Evolutionary conservation across 2,888 invertebrate species (phyloP).

Genomic region (Tetrapedia diversipes): DNA sequence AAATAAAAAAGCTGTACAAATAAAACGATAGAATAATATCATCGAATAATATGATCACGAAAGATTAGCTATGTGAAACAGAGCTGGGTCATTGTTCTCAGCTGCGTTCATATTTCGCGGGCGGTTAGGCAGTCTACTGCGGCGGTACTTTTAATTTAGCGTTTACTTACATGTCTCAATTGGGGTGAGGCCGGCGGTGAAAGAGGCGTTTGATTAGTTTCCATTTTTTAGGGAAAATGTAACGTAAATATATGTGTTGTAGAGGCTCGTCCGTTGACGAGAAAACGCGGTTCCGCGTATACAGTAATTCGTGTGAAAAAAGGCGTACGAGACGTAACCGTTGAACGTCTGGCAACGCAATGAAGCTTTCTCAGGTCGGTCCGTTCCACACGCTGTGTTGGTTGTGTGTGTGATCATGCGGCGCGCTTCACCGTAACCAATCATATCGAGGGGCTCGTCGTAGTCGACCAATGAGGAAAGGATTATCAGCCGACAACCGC

Average conservation of each 20-base stretch:
- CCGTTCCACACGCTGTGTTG: conserved; percentile 81
- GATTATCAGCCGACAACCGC: conserved; percentile 89
- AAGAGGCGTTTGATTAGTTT: conserved; percentile 71
- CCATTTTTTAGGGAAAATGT: conserved; percentile 63
- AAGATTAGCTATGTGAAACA: not conserved
- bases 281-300: conserved; percentile 22
- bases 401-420: conserved; percentile 82
- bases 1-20: not conserved
- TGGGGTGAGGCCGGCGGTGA: conserved; percentile 81
- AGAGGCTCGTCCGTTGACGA: conserved; percentile 40
- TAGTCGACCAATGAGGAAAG: conserved; percentile 85
- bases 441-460: conserved; percentile 89
- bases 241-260: conserved; percentile 7
- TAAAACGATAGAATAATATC: not conserved
- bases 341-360: conserved; percentile 74
- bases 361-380: conserved; percentile 79
- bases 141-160: conserved; percentile 69
- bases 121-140: conserved; percentile 35
- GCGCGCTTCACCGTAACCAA: conserved; percentile 84
- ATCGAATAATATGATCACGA: not conserved
- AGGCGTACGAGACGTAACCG: conserved; percentile 61
- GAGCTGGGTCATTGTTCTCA: not conserved
- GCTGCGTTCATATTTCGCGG: conserved; percentile 67
- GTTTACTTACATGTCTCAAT: conserved; percentile 73
- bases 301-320: conserved; percentile 35